phyloP scores from a whole-genome alignment of 2,888 invertebrate genomes.

The Thereva nobilitata region DNA sequence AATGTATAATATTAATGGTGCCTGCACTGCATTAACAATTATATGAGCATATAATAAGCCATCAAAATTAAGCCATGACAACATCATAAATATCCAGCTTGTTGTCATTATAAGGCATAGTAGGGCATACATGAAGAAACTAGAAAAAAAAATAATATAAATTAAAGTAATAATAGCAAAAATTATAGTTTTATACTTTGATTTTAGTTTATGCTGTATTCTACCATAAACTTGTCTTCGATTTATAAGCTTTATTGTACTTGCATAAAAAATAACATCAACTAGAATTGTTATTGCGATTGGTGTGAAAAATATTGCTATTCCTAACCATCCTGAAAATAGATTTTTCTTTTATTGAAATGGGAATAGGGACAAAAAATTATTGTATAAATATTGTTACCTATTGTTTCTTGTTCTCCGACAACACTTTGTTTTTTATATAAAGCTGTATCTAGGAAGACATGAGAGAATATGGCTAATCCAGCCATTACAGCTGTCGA shows the following conservation, averaged over 20 bases:
- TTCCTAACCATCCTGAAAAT: slow-evolving; percentile 74
- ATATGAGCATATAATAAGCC: slow-evolving; percentile 76
- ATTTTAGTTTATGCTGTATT: slow-evolving; percentile 84
- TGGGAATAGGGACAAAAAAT: slow-evolving; percentile 4
- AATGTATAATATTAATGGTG: slow-evolving; percentile 74
- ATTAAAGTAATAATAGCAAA: background rate
- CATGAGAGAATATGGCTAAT: slow-evolving; percentile 80
- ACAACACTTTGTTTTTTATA: slow-evolving; percentile 62
- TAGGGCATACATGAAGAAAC: slow-evolving; percentile 79
- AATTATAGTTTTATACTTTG: slow-evolving; percentile 64
- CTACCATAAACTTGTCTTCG: slow-evolving; percentile 81
- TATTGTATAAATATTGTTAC: slow-evolving; percentile 52
- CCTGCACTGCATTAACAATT: slow-evolving; percentile 75
- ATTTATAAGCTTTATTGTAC: slow-evolving; percentile 78
- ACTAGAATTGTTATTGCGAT: slow-evolving; percentile 78
- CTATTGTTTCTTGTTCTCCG: slow-evolving; percentile 74
- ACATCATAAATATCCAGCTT: slow-evolving; percentile 75
- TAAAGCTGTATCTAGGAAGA: slow-evolving; percentile 70
- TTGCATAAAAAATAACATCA: slow-evolving; percentile 78
- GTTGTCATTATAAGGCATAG: slow-evolving; percentile 74
- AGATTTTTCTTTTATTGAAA: slow-evolving; percentile 30
- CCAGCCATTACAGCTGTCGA: slow-evolving; percentile 71
- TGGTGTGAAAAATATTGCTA: slow-evolving; percentile 81
- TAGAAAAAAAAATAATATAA: slow-evolving; percentile 48
- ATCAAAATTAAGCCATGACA: slow-evolving; percentile 76